Evolutionary conservation across 2,113 vertebrate species (phyloP).

Genomic region (Amblyopsis rosae): DNA sequence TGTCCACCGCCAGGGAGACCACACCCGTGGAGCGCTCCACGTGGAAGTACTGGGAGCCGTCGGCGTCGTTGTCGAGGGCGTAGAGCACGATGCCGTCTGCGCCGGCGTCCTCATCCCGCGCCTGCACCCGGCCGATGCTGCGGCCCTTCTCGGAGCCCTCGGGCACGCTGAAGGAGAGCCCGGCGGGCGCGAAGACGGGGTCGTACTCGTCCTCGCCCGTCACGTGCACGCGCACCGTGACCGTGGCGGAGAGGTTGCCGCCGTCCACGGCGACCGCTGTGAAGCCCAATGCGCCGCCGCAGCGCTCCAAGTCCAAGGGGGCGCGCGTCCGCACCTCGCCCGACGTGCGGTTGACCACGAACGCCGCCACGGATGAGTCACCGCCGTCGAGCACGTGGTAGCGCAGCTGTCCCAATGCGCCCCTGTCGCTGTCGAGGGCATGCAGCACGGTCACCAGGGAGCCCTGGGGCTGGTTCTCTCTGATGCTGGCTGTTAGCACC

Average conservation of each 20-base stretch:
- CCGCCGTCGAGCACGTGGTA: slow-evolving; percentile 79
- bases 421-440: slow-evolving; percentile 85
- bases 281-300: slow-evolving; percentile 75
- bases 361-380: slow-evolving; percentile 64
- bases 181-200: slow-evolving; percentile 85
- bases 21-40: slow-evolving; percentile 90
- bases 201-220: slow-evolving; percentile 95
- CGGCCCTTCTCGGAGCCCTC: slow-evolving; percentile 88
- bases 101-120: slow-evolving; percentile 92
- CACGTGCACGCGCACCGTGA: slow-evolving; percentile 88
- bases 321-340: slow-evolving; percentile 82
- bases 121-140: slow-evolving; percentile 87
- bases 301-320: slow-evolving; percentile 86
- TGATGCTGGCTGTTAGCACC: slow-evolving; percentile 84
- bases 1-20: slow-evolving; percentile 86
- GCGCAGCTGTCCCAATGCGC: slow-evolving; percentile 83
- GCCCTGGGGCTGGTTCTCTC: slow-evolving; percentile 90
- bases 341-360: slow-evolving; percentile 84
- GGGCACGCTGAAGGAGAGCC: slow-evolving; percentile 88
- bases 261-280: slow-evolving; percentile 84
- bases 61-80: slow-evolving; percentile 80
- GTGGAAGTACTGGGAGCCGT: slow-evolving; percentile 87
- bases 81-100: slow-evolving; percentile 90
- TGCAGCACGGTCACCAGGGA: slow-evolving; percentile 88
- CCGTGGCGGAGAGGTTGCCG: slow-evolving; percentile 90